phyloP scores from a whole-genome alignment of 2,113 vertebrate species.

The Syngnathus scovelli region DNA sequence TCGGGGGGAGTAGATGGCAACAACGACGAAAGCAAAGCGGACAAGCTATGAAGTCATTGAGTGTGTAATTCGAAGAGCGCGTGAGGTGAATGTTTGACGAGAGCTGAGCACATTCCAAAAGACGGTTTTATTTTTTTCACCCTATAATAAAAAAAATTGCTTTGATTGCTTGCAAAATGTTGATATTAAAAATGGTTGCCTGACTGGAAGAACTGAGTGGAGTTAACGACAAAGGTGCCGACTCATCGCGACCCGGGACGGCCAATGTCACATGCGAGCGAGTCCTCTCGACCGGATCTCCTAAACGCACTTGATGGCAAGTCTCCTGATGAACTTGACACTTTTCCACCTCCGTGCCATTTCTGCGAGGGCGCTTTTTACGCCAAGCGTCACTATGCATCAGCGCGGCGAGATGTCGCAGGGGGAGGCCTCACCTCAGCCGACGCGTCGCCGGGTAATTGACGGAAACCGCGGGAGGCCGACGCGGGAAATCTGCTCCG shows the following conservation, averaged over 20 bases:
- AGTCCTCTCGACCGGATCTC: constrained; percentile 26
- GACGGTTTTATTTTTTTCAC: not conserved
- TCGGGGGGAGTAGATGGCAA: constrained; percentile 14
- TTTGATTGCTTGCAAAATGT: not conserved
- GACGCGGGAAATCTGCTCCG: constrained; percentile 12
- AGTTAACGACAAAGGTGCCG: constrained; percentile 33
- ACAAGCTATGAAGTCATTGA: constrained; percentile 15
- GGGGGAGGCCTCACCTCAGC: constrained; percentile 33
- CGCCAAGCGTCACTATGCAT: constrained; percentile 56
- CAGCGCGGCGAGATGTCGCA: constrained; percentile 28
- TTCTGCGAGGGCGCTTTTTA: constrained; percentile 52
- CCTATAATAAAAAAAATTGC: not conserved
- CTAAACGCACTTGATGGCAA: constrained; percentile 49
- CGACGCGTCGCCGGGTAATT: constrained; percentile 35
- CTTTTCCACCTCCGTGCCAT: constrained; percentile 44
- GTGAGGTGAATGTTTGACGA: not conserved
- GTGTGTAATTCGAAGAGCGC: constrained; percentile 18
- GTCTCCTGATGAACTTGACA: constrained; percentile 61
- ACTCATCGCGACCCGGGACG: constrained; percentile 32
- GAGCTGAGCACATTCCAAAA: not conserved
- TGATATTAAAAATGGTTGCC: not conserved
- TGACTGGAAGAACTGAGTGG: constrained; percentile 7
- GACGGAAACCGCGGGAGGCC: constrained; percentile 31
- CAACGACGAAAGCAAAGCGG: constrained; percentile 1
- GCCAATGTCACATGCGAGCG: constrained; percentile 25